Evolutionary conservation across 1,140 invertebrate genomes (phyloP).

Genomic region (Copidosoma floridanum): DNA sequence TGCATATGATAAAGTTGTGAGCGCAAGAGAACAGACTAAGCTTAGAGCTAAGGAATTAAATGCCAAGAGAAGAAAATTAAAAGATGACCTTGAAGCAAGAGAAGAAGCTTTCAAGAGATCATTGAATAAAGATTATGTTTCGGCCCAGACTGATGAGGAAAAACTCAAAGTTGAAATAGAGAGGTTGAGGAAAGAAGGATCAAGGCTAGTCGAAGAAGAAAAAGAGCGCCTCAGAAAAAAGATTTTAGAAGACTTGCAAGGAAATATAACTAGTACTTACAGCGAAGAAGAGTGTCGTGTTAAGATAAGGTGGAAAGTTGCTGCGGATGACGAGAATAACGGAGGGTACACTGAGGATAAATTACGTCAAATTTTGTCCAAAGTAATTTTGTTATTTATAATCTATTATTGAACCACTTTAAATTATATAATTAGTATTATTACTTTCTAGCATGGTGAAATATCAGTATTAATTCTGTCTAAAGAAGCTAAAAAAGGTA

Average conservation of each 20-base stretch:
- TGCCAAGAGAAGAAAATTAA: constrained; percentile 81
- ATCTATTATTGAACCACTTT: too few relatives aligned
- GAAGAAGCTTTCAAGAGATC: constrained; percentile 64
- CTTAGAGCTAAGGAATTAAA: constrained; percentile 75
- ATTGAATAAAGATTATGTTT: constrained; percentile 35
- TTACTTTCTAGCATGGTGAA: constrained; percentile 68
- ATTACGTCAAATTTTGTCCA: constrained; percentile 70
- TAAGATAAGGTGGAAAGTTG: constrained; percentile 79
- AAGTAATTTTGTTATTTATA: constrained; percentile 48
- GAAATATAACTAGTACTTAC: constrained; percentile 24
- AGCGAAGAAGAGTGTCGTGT: constrained; percentile 63
- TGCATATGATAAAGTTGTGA: constrained; percentile 85
- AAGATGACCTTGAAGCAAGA: constrained; percentile 82
- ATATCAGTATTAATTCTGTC: constrained; percentile 72
- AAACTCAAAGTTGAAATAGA: constrained; percentile 75
- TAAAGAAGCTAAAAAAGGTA: constrained; percentile 67
- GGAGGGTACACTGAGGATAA: constrained; percentile 71
- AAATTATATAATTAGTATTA: background rate
- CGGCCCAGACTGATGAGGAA: constrained; percentile 62
- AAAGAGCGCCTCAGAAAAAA: constrained; percentile 62
- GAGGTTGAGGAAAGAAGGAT: constrained; percentile 75
- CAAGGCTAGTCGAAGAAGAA: constrained; percentile 71
- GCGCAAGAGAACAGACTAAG: constrained; percentile 78
- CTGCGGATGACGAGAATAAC: constrained; percentile 66
- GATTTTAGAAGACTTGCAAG: constrained; percentile 52